phyloP scores from a whole-genome alignment of 2,113 vertebrate genomes.

The Anseranas semipalmata region DNA sequence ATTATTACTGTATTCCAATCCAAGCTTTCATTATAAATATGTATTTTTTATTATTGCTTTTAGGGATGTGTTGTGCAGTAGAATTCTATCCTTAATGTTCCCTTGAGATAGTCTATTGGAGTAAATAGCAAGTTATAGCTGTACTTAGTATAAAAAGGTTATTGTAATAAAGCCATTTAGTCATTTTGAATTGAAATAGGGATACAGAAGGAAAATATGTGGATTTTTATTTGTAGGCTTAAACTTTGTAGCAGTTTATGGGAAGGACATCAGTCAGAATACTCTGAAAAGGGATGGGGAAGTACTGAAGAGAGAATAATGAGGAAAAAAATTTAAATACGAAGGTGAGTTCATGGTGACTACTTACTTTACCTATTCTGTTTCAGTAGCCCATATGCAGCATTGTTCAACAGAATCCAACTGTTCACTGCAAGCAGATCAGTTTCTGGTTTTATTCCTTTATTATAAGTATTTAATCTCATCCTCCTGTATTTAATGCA shows the following conservation, averaged over 20 bases:
- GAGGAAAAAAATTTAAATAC: constrained; percentile 43
- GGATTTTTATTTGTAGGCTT: constrained; percentile 15
- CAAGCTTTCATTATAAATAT: background rate
- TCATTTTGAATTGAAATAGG: background rate
- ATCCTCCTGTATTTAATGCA: background rate
- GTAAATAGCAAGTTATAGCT: background rate
- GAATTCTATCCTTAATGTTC: background rate
- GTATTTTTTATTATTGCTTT: background rate
- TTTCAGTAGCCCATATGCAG: background rate
- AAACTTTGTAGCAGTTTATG: constrained; percentile 40
- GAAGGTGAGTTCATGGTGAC: background rate
- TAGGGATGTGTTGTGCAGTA: background rate
- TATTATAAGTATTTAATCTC: background rate
- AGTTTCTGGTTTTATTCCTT: background rate
- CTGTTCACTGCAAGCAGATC: background rate
- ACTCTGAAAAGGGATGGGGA: background rate
- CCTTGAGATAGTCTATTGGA: background rate
- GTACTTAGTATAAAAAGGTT: background rate
- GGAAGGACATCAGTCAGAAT: constrained; percentile 1
- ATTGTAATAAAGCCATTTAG: background rate
- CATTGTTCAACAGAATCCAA: background rate
- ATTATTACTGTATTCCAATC: background rate
- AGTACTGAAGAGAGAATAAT: background rate
- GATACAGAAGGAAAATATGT: background rate
- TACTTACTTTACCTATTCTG: background rate